A percentile compares a stretch with the other conserved stretches of the same genome.
These are phyloP conservation scores for Allygus modestus DNA, from an alignment of 2,888 invertebrate genomes.

Conservation along the genomic window DNA sequence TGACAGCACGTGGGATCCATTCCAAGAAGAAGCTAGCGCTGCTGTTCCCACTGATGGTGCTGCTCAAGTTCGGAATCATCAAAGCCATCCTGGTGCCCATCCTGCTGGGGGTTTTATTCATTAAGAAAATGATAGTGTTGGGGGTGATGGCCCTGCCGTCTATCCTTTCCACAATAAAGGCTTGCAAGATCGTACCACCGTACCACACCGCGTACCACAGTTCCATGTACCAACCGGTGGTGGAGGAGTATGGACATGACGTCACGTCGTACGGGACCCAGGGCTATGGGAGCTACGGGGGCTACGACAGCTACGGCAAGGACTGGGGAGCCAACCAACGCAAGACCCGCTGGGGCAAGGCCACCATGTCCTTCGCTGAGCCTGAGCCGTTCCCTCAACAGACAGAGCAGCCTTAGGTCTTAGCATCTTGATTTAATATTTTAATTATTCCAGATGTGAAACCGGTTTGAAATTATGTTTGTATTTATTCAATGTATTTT, in stretches of 20 bases:
- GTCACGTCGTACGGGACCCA: constrained; percentile 14
- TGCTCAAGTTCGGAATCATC: constrained; percentile 68
- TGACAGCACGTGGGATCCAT: constrained; percentile 61
- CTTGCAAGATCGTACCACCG: constrained; percentile 57
- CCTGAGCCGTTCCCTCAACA: constrained; percentile 24
- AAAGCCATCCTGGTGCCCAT: constrained; percentile 81
- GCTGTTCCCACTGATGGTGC: constrained; percentile 67
- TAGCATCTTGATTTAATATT: background rate
- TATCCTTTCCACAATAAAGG: constrained; percentile 75
- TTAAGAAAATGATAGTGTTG: constrained; percentile 81
- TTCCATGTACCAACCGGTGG: constrained; percentile 15
- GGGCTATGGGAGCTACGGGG: constrained; percentile 20
- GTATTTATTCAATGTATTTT: too few relatives aligned
- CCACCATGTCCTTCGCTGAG: background rate
- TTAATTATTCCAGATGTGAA: background rate
- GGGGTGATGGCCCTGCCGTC: constrained; percentile 80
- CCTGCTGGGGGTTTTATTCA: constrained; percentile 80
- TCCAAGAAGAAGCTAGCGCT: constrained; percentile 67
- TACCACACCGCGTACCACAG: constrained; percentile 43
- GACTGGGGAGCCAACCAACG: constrained; percentile 44
- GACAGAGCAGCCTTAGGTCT: constrained; percentile 15
- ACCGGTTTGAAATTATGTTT: too few relatives aligned
- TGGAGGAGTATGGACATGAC: constrained; percentile 22
- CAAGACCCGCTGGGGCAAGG: constrained; percentile 38
- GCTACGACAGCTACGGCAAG: constrained; percentile 34